Percentiles rank a stretch among this genome's conserved stretches.
Evolutionary conservation across 35 echinoderm and acorn worm genomes (phyloP).

Genomic region (Ptychodera flava): DNA sequence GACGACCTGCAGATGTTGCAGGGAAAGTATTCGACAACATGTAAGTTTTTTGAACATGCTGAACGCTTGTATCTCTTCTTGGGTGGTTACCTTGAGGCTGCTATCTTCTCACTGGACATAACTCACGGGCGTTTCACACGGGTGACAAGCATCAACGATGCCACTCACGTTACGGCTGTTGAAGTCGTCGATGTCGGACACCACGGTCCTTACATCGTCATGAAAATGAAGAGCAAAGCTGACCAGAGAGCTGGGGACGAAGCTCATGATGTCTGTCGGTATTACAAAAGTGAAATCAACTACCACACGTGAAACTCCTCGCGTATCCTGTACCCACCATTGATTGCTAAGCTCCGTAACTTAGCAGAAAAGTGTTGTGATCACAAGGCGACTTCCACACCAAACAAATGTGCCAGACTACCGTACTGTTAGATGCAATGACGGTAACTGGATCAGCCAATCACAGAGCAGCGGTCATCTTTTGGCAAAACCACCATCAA

Average conservation of each 20-base stretch:
- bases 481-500: too few species aligned
- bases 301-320: background rate
- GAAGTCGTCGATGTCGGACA: background rate
- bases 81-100: background rate
- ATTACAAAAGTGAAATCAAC: background rate
- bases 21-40: background rate
- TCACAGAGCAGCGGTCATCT: too few species aligned
- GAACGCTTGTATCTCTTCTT: background rate
- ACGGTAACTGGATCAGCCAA: too few species aligned
- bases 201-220: background rate
- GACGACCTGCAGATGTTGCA: background rate
- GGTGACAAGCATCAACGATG: background rate
- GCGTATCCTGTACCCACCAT: too few species aligned
- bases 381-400: too few species aligned
- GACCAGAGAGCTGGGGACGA: background rate
- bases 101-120: background rate
- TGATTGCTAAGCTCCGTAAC: too few species aligned
- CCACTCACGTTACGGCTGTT: background rate
- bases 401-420: too few species aligned
- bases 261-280: background rate
- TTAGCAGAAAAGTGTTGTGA: too few species aligned
- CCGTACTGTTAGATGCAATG: too few species aligned
- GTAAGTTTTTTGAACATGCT: background rate
- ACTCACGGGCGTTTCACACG: background rate
- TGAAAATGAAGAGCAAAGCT: background rate